A percentile compares a stretch with the other conserved stretches of the same genome.
phyloP scores from a whole-genome alignment of 1,140 invertebrate genomes.

The Apolygus lucorum region DNA sequence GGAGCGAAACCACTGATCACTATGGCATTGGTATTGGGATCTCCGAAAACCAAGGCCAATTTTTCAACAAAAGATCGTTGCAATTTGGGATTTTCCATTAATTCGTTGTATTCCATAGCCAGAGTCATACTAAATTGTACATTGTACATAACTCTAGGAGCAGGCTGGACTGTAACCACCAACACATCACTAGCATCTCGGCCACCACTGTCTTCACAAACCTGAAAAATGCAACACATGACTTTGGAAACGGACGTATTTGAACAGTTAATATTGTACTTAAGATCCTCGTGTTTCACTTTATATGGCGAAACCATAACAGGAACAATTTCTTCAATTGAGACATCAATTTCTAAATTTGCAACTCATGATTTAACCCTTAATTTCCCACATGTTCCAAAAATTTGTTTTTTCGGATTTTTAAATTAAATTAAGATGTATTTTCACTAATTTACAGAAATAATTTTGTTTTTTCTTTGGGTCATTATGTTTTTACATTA shows the following conservation, averaged over 20 bases:
- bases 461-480: no score
- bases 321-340: no score
- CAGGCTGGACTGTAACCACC: constrained; percentile 58
- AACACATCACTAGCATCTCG: constrained; percentile 66
- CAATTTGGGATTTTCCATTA: constrained; percentile 55
- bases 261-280: neutral
- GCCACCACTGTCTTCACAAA: constrained; percentile 56
- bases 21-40: constrained; percentile 61
- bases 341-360: no score
- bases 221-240: constrained; percentile 30
- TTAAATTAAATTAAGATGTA: no score
- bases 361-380: no score
- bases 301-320: no score
- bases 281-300: no score
- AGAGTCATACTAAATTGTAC: constrained; percentile 72
- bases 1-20: constrained; percentile 47
- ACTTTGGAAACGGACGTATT: neutral
- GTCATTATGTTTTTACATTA: no score
- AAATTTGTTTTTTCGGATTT: no score
- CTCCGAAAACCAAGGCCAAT: constrained; percentile 62
- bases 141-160: constrained; percentile 47
- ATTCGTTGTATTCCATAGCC: constrained; percentile 55
- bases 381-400: no score
- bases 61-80: constrained; percentile 72
- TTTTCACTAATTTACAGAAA: no score